These are phyloP conservation scores for Apteryx owenii DNA, from an alignment of 2,113 vertebrate genomes.

Conservation along the genomic window DNA sequence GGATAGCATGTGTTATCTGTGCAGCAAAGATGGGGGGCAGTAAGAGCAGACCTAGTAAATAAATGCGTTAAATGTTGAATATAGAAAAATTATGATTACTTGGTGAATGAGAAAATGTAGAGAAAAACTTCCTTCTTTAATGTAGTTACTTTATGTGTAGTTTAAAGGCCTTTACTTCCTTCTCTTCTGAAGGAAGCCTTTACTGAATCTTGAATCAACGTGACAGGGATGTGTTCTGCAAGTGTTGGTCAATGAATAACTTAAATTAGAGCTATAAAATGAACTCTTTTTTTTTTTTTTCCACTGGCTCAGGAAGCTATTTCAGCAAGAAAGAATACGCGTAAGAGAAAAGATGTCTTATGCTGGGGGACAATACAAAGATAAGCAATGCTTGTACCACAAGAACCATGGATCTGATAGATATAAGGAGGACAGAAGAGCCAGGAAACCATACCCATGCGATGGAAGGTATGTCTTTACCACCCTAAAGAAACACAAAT, in stretches of 20 bases:
- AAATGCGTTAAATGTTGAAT: not conserved
- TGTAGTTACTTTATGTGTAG: not conserved
- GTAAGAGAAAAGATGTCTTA: slow-evolving; percentile 57
- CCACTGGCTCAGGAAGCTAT: not conserved
- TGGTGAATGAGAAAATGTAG: not conserved
- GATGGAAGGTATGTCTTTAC: slow-evolving; percentile 14
- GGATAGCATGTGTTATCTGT: not conserved
- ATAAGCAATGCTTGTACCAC: not conserved
- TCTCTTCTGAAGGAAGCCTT: not conserved
- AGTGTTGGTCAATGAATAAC: slow-evolving; percentile 47
- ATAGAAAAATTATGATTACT: not conserved
- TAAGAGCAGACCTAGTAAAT: not conserved
- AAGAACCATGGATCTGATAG: not conserved
- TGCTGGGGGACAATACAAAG: not conserved
- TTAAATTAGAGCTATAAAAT: slow-evolving; percentile 22
- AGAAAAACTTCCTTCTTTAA: not conserved
- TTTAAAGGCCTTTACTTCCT: not conserved
- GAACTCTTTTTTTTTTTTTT: slow-evolving; percentile 3
- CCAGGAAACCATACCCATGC: not conserved
- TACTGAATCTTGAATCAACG: not conserved
- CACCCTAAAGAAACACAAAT: not conserved
- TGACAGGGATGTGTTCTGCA: not conserved
- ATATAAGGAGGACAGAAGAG: slow-evolving; percentile 35
- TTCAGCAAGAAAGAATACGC: not conserved
- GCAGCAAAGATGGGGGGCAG: not conserved